phyloP scores from a whole-genome alignment of 1,140 invertebrate genomes.

The Mylabris phalerata region DNA sequence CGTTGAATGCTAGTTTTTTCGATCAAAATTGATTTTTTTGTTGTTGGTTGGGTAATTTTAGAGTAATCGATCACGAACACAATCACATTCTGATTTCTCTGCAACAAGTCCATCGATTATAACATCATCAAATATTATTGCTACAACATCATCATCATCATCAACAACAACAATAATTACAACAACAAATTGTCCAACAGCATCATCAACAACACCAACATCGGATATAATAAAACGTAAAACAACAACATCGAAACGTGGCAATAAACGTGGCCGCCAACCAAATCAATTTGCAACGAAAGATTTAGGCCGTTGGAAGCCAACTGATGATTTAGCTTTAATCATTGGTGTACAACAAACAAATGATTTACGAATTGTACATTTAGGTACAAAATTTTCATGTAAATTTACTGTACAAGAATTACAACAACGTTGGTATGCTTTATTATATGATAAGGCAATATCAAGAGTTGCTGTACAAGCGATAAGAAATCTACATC shows the following conservation, averaged over 20 bases:
- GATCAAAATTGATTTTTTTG: constrained; percentile 16
- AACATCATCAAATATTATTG: not conserved
- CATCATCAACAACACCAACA: not conserved
- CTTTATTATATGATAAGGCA: constrained; percentile 85
- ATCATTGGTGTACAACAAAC: constrained; percentile 92
- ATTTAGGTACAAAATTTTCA: constrained; percentile 91
- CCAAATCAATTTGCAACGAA: constrained; percentile 62
- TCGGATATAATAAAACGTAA: constrained; percentile 29
- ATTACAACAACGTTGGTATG: constrained; percentile 93
- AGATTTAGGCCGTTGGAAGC: constrained; percentile 93
- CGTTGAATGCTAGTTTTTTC: not conserved
- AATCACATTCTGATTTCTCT: constrained; percentile 40
- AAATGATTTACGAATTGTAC: constrained; percentile 79
- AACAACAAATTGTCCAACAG: not conserved
- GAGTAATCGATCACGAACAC: constrained; percentile 41
- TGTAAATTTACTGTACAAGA: constrained; percentile 91
- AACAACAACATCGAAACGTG: constrained; percentile 26
- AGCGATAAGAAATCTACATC: constrained; percentile 89
- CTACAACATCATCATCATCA: constrained; percentile 34
- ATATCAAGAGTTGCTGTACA: constrained; percentile 80
- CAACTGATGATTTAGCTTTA: constrained; percentile 89
- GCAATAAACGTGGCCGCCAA: constrained; percentile 51
- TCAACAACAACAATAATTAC: not conserved
- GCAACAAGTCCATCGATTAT: constrained; percentile 24
- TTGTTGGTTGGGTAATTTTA: constrained; percentile 23